Percentiles rank a stretch among this genome's conserved stretches.
These are phyloP conservation scores for Galerucella pusilla DNA, from an alignment of 2,888 invertebrate genomes.

Conservation along the genomic window DNA sequence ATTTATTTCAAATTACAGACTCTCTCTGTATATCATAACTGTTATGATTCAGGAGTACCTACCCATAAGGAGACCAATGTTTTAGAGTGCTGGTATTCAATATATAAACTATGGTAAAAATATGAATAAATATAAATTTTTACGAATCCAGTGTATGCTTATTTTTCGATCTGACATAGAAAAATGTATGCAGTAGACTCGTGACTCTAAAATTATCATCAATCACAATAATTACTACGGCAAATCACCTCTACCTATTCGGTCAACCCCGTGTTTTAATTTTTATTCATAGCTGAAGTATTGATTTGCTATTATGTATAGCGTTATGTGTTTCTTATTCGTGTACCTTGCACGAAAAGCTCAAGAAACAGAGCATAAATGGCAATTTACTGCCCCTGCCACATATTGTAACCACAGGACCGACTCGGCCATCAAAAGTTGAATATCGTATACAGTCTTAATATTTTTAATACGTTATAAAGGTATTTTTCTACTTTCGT, in stretches of 20 bases:
- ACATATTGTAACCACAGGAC: constrained; percentile 19
- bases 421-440: constrained; percentile 18
- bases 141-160: neutral
- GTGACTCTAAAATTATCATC: constrained; percentile 30
- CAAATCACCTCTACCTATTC: constrained; percentile 38
- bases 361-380: constrained; percentile 47
- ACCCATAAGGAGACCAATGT: no score
- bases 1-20: no score
- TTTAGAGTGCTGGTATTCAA: no score
- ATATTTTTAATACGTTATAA: no score
- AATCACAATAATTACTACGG: constrained; percentile 34
- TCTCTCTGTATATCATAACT: no score
- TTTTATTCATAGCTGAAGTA: constrained; percentile 47
- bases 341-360: constrained; percentile 48
- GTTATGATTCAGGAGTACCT: no score
- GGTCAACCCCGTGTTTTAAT: constrained; percentile 32
- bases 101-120: no score
- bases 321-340: constrained; percentile 42
- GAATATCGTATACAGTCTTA: neutral
- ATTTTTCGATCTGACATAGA: neutral
- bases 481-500: no score
- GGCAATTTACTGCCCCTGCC: constrained; percentile 36
- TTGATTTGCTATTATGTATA: constrained; percentile 45
- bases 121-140: neutral
- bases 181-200: constrained; percentile 25